A percentile compares a stretch with the other conserved stretches of the same genome.
Conservation (phyloP, 2,797 vertebrate species). For the Typhlichthys subterraneus region DNA sequence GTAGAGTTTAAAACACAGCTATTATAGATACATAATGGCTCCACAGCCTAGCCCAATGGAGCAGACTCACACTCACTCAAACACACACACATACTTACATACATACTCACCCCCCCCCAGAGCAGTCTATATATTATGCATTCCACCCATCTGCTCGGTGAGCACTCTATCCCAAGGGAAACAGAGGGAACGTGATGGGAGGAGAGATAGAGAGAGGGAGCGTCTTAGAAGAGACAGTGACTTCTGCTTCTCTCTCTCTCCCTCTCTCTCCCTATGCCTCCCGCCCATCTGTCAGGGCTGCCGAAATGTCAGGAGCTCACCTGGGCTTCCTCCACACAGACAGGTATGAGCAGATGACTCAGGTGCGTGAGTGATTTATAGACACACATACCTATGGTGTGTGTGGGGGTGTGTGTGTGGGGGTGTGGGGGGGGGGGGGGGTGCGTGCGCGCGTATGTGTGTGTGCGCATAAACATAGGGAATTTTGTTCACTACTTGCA, state of each 20-base stretch:
- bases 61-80: conserved; percentile 28
- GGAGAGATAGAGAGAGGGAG: conserved; percentile 53
- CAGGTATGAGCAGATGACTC: conserved; percentile 69
- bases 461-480: neutral
- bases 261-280: conserved; percentile 6
- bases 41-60: conserved; percentile 67
- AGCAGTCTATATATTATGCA: conserved; percentile 89
- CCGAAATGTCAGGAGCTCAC: conserved; percentile 70
- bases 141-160: conserved; percentile 89
- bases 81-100: conserved; percentile 31
- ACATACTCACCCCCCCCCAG: conserved; percentile 48
- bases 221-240: conserved; percentile 46
- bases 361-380: conserved; percentile 65
- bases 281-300: conserved; percentile 58
- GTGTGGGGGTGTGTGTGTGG: neutral
- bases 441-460: neutral
- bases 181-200: conserved; percentile 61
- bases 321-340: conserved; percentile 63
- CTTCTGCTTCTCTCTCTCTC: conserved; percentile 16
- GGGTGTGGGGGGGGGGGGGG: neutral
- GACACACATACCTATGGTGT: conserved; percentile 31
- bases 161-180: conserved; percentile 75
- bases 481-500: conserved; percentile 38
- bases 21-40: conserved; percentile 92
- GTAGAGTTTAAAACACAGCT: conserved; percentile 79